Evolutionary conservation across 2,888 invertebrate genomes (phyloP), one percentile per base, ranked within the genome.

Genomic region (Leptopterna dolabrata): DNA sequence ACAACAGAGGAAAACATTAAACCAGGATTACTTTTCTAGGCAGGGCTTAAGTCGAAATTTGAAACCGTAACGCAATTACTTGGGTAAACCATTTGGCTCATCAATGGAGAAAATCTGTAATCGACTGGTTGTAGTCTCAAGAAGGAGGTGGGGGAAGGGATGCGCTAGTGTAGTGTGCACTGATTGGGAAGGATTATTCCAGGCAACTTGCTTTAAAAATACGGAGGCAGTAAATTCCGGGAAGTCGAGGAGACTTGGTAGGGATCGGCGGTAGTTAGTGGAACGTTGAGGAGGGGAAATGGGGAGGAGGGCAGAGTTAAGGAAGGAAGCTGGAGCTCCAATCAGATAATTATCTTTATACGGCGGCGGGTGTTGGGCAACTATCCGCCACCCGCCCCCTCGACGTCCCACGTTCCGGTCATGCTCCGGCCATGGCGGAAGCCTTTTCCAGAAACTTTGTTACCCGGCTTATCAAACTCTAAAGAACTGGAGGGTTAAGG

Each of bases 161-260:
- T 19, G 19, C 19, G 41, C 43, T 45, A 43, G 78, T 27, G 78
- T 45, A 43, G 78, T 27, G 78, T 45, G 45, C 43, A 43, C 14
- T 78, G 81, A 81, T 27, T 30, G 81, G 27, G 81, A 55, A 55
- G 81, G 81, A 81, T 81, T 81, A 81, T 81, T 81, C 81, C 81
- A 55, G 81, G 81, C 81, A 81, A 81, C 81, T 81, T 81, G 55
- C 51, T 81, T 55, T 55, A 81, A 81, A 81, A 81, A 81, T 81
- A 81, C 81, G 45, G 81, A 81, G 81, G 81, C 47, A 81, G 81
- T 81, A 81, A 81, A 81, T 81, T 81, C 81, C 51, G 51, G 47
- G 19, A 55, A 81, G 47, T 81, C 81, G 1, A 78, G 43, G 24
- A 43, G 81, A 45, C 27, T 71, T 71, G 71, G 71, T 16, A 30